Base-by-base conservation (phyloP, 2,113 vertebrate genomes). In the Spea multiplicata region DNA sequence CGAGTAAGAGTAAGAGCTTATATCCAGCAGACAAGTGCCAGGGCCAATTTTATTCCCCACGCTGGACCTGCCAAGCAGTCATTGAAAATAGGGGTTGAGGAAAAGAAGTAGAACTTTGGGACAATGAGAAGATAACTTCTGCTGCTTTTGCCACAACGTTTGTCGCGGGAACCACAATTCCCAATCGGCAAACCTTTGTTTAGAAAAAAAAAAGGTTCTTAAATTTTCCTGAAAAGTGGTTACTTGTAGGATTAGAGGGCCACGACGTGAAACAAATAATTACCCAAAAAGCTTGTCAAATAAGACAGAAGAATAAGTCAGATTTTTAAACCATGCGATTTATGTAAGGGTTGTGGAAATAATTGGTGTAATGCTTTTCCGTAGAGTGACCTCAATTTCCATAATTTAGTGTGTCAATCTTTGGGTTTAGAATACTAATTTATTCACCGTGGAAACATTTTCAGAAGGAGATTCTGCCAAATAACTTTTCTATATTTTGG, bases 191-290 rank as follows among this genome's bases (percentile, higher is more conserved):
- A 64, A 17, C 53, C 45, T 44, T n/a, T 8, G 16, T 47, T 61
- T 61, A 61, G n/a, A n/a, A 12, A 59, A 50, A 61, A 17, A 50
- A 50, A 52, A 66, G 48, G 44, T 62, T 59, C 77, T 65, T 57
- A 72, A 53, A 49, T 30, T n/a, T 12, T 73, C 17, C 8, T 47
- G 76, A 57, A 79, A 44, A 66, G 49, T 66, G 70, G 55, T 73
- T 61, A 73, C 73, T 79, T 66, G 70, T 79, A 77, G 65, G 68
- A 68, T 78, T 70, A 78, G 50, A 47, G 49, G 68, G 76, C 57
- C 68, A 78, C 71, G 69, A 64, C 76, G 8, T 55, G 45, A 64
- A 61, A n/a, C 46, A 49, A 78, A 30, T 30, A 62, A 59, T 46
- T 16, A 48, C 66, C 30, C 48, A 78, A 9, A 65, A 62, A 52